Evolutionary conservation across 92 coral and sea anemone genomes (phyloP), one percentile per base, ranked within the genome.

Genomic region (Phenganax stokvisi): DNA sequence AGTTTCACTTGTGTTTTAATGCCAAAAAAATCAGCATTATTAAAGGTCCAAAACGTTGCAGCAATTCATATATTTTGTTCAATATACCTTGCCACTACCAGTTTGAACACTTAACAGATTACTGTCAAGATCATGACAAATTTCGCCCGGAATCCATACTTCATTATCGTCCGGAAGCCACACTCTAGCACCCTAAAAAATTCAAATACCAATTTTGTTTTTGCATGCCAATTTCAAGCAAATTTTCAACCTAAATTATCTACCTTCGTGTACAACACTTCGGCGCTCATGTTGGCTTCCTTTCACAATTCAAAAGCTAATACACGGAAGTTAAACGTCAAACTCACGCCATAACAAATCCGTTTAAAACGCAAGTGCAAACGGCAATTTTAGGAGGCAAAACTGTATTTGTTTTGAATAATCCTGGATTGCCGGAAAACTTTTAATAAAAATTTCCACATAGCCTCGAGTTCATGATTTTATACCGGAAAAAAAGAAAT

Each of bases 141-240:
- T 80, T 84, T 90, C 97, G 47, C 97, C 99, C 12, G 96, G 91
- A 44, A 96, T 89, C 99, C 99, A 96, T 60, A 96, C 96, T 15
- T 91, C 81, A 11, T 80, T 88, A 15, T 87, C 88, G 84, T 96
- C 94, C n/a, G 92, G 96, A 71, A 96, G 91, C 99, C 99, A 96
- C 15, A 96, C 96, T 47, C 97, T 85, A 44, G 99, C 96, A 51
- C 97, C 96, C 99, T 96, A 84, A 58, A 61, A 56, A 25, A 67
- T 57, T 16, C 47, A 20, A 72, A 59, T 73, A 56, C 59, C 54
- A 47, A 44, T 31, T 52, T 52, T 59, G 77, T 59, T 70, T 72
- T 74, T 51, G 59, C 28, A 51, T 61, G 80, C 56, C 61, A 87
- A 81, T 61, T 62, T 57, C 64, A 66, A 68, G 31, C 73, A 28